Percentiles rank a stretch among this genome's conserved stretches.
phyloP scores from a whole-genome alignment of 2,888 invertebrate genomes.

The Timandra comae region DNA sequence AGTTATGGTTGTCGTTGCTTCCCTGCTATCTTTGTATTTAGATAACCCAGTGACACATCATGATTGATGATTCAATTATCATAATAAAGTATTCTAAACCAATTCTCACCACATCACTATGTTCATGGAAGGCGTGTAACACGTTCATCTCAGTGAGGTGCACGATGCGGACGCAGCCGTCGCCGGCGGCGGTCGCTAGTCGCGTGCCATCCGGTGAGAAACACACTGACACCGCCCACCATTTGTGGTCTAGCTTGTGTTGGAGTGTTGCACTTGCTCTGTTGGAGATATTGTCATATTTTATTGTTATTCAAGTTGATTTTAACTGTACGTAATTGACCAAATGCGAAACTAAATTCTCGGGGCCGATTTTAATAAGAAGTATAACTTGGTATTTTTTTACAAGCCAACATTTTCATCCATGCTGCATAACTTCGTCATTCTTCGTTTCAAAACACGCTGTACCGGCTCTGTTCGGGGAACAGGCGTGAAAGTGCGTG shows the following conservation, averaged over 20 bases:
- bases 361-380: not conserved
- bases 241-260: slow-evolving; percentile 90
- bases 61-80: too few species aligned
- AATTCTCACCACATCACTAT: slow-evolving; percentile 84
- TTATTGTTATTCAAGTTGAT: too few species aligned
- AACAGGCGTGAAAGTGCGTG: slow-evolving; percentile 5
- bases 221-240: slow-evolving; percentile 92
- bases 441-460: too few species aligned
- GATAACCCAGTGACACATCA: too few species aligned
- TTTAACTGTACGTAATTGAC: too few species aligned
- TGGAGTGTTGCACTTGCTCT: slow-evolving; percentile 90
- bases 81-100: too few species aligned
- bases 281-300: too few species aligned
- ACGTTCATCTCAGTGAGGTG: slow-evolving; percentile 86
- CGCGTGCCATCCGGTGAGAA: slow-evolving; percentile 91
- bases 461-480: slow-evolving; percentile 11
- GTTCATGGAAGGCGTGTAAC: slow-evolving; percentile 92
- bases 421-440: too few species aligned
- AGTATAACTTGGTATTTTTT: too few species aligned
- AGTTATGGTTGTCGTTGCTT: too few species aligned
- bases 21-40: too few species aligned
- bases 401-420: too few species aligned
- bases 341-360: not conserved
- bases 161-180: slow-evolving; percentile 93
- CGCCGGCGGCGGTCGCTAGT: slow-evolving; percentile 92